A percentile compares a stretch with the other conserved stretches of the same genome.
phyloP scores from a whole-genome alignment of 2,113 vertebrate genomes.

The Anguilla rostrata region DNA sequence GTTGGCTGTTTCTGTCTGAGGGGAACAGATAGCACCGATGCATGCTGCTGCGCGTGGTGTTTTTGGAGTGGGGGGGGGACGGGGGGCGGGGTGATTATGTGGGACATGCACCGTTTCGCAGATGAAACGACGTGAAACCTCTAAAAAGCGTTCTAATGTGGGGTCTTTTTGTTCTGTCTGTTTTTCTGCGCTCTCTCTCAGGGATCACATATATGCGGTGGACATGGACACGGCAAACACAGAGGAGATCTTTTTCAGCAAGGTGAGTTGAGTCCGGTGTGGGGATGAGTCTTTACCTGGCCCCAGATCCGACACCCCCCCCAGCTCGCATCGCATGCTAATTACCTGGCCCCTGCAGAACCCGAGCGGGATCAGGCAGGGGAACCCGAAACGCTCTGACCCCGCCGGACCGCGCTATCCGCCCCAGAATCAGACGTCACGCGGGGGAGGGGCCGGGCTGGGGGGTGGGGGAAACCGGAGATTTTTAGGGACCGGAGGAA shows the following conservation, averaged over 20 bases:
- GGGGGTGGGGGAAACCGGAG: conserved; percentile 26
- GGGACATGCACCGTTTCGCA: background rate
- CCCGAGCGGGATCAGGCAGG: conserved; percentile 29
- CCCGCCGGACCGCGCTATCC: conserved; percentile 66
- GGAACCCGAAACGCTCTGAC: conserved; percentile 44
- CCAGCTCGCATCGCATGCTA: background rate
- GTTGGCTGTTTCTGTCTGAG: conserved; percentile 69
- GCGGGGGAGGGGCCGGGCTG: conserved; percentile 48
- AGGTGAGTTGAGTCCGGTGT: conserved; percentile 78
- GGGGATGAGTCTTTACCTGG: conserved; percentile 9
- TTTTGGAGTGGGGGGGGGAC: no score
- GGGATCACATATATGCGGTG: conserved; percentile 98
- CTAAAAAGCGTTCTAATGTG: conserved; percentile 52
- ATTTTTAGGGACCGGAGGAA: conserved; percentile 34
- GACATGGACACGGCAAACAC: conserved; percentile 87
- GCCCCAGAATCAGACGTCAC: conserved; percentile 58
- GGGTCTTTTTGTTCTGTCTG: conserved; percentile 48
- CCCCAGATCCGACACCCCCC: background rate
- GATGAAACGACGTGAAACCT: conserved; percentile 38
- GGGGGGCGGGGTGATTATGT: background rate
- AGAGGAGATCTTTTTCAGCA: conserved; percentile 98
- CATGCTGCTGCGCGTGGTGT: conserved; percentile 63
- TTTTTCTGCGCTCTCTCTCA: conserved; percentile 66
- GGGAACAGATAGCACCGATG: conserved; percentile 67
- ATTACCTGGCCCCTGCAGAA: conserved; percentile 44